phyloP scores from a whole-genome alignment of 2,113 vertebrate genomes.

The Limnothrissa miodon region DNA sequence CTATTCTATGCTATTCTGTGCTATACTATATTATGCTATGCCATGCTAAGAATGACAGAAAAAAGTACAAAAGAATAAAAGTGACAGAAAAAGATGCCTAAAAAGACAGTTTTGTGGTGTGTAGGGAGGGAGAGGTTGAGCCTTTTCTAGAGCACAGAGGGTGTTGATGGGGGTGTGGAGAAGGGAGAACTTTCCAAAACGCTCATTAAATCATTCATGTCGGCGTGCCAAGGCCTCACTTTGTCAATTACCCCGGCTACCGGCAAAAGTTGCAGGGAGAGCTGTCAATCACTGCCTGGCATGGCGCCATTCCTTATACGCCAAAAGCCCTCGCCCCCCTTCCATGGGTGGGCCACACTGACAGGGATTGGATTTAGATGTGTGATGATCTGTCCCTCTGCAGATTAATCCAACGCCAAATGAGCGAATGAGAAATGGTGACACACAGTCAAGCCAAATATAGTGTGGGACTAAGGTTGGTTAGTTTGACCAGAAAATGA shows the following conservation, averaged over 20 bases:
- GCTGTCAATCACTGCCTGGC: neutral
- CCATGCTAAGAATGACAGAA: neutral
- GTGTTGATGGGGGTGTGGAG: neutral
- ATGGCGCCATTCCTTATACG: neutral
- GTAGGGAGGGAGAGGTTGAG: too few relatives aligned
- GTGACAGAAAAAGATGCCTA: neutral
- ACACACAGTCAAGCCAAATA: neutral
- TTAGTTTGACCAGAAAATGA: too few relatives aligned
- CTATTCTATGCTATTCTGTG: too few relatives aligned
- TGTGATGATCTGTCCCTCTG: neutral
- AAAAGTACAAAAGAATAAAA: neutral
- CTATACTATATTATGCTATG: too few relatives aligned
- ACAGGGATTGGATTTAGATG: neutral
- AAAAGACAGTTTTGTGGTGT: neutral
- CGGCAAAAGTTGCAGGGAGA: neutral
- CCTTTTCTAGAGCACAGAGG: neutral
- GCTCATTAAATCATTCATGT: neutral
- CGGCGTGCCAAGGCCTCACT: neutral
- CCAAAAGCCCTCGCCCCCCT: too few relatives aligned
- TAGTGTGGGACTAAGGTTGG: neutral
- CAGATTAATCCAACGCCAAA: neutral
- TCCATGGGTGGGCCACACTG: neutral
- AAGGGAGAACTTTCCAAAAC: neutral
- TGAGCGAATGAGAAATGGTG: neutral
- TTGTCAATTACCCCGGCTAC: constrained; percentile 3